Conservation (phyloP, 1,140 invertebrate species). For the Heterodera carotae region DNA sequence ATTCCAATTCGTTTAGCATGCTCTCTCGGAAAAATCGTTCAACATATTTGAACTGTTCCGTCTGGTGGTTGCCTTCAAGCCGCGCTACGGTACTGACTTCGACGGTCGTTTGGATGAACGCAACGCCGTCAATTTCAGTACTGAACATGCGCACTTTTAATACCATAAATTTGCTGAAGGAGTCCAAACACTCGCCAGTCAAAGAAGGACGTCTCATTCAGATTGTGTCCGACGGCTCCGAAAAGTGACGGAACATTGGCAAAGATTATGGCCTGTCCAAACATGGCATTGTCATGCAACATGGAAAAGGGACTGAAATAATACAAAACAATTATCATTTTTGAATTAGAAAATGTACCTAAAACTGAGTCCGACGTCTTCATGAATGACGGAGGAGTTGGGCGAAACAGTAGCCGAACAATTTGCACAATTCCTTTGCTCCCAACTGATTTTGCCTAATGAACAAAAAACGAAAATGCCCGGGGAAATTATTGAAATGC, state of each 20-base stretch:
- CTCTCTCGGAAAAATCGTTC: conserved; percentile 28
- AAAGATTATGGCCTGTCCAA: background rate
- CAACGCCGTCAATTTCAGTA: conserved; percentile 13
- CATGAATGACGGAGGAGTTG: background rate
- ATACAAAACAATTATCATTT: background rate
- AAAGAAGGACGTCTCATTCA: conserved; percentile 29
- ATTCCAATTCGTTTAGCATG: conserved; percentile 30
- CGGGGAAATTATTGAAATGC: too few species aligned
- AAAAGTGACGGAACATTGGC: conserved; percentile 25
- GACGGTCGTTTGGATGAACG: conserved; percentile 27
- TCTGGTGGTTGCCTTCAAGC: background rate
- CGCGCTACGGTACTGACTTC: conserved; percentile 18
- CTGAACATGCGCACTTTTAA: background rate
- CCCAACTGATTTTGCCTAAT: conserved; percentile 29
- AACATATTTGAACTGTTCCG: conserved; percentile 29
- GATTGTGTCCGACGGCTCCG: conserved; percentile 21
- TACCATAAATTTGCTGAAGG: background rate
- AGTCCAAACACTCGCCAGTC: conserved; percentile 18
- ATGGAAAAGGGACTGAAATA: conserved; percentile 12
- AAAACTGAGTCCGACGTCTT: conserved; percentile 7
- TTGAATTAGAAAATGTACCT: conserved; percentile 4
- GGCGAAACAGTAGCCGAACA: background rate
- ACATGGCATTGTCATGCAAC: conserved; percentile 22
- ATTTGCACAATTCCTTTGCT: conserved; percentile 22
- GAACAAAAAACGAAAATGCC: background rate